Evolutionary conservation across 1,140 invertebrate species (phyloP).

Genomic region (Formica selysi): DNA sequence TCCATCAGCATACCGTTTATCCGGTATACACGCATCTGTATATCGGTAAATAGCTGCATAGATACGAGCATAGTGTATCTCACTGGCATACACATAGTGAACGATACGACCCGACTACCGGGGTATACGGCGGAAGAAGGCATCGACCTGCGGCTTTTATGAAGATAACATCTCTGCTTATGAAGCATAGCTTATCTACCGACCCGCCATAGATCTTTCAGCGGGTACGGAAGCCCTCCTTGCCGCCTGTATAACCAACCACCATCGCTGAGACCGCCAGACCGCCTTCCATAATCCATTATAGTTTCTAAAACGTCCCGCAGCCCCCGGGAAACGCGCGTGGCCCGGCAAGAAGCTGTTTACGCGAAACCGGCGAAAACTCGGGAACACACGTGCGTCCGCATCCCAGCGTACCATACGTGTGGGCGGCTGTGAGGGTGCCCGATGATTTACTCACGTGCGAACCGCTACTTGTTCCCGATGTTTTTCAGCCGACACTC

Average conservation of each 20-base stretch:
- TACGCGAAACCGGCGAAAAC: slow-evolving; percentile 45
- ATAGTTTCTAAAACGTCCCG: slow-evolving; percentile 72
- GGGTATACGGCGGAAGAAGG: slow-evolving; percentile 57
- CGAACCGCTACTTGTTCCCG: neutral
- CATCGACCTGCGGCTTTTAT: slow-evolving; percentile 72
- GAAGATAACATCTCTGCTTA: slow-evolving; percentile 77
- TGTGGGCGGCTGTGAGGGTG: neutral
- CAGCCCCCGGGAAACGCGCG: slow-evolving; percentile 48
- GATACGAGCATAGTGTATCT: slow-evolving; percentile 38
- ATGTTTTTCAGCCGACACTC: slow-evolving; percentile 23
- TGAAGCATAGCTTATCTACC: slow-evolving; percentile 77
- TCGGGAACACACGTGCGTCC: slow-evolving; percentile 32
- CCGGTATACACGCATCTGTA: slow-evolving; percentile 12
- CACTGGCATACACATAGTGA: neutral
- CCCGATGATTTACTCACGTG: slow-evolving; percentile 41
- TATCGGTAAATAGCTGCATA: slow-evolving; percentile 49
- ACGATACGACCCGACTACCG: slow-evolving; percentile 37
- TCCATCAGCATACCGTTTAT: slow-evolving; percentile 49
- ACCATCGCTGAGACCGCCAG: slow-evolving; percentile 43
- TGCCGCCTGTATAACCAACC: slow-evolving; percentile 59
- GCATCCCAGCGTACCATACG: neutral
- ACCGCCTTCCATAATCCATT: slow-evolving; percentile 74
- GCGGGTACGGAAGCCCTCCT: slow-evolving; percentile 67
- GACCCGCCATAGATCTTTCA: slow-evolving; percentile 72
- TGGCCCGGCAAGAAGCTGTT: slow-evolving; percentile 60